Percentiles rank a stretch among this genome's conserved stretches.
These are phyloP conservation scores for Trissolcus basalis DNA, from an alignment of 1,140 invertebrate species.

Conservation along the genomic window DNA sequence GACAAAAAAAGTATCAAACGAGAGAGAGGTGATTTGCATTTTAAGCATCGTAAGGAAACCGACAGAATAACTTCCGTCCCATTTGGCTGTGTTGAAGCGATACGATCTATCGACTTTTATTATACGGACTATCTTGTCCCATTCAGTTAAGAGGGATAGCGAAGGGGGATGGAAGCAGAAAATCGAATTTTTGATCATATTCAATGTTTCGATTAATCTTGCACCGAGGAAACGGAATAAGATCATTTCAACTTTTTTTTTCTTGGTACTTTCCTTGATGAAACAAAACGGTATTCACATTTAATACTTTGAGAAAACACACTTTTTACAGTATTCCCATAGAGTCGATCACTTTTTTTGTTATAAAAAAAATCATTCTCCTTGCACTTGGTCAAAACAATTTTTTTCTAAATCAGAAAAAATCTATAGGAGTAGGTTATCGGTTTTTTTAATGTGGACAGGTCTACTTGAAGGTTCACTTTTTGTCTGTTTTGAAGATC, in stretches of 20 bases:
- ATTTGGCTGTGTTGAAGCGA: constrained; percentile 58
- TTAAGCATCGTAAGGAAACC: constrained; percentile 60
- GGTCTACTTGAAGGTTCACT: too few relatives aligned
- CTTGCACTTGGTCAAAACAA: too few relatives aligned
- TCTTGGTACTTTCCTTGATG: too few relatives aligned
- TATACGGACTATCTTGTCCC: constrained; percentile 50
- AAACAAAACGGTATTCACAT: too few relatives aligned
- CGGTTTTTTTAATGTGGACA: too few relatives aligned
- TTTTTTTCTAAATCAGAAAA: too few relatives aligned
- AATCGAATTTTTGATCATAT: constrained; percentile 47
- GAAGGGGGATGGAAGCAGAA: constrained; percentile 22
- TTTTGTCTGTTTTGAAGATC: too few relatives aligned
- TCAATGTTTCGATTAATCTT: constrained; percentile 30
- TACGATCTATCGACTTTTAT: constrained; percentile 59
- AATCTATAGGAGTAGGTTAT: too few relatives aligned
- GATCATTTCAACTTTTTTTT: constrained; percentile 25
- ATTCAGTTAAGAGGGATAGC: constrained; percentile 39
- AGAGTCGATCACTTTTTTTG: too few relatives aligned
- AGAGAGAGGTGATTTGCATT: constrained; percentile 60
- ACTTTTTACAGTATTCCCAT: too few relatives aligned
- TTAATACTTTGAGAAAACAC: too few relatives aligned
- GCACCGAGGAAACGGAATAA: constrained; percentile 7
- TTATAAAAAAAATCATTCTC: too few relatives aligned
- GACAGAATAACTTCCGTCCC: constrained; percentile 60
- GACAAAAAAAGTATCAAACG: constrained; percentile 17